Evolutionary conservation across 35 echinoderm and acorn worm genomes (phyloP).

Genomic region (Apostichopus japonicus): DNA sequence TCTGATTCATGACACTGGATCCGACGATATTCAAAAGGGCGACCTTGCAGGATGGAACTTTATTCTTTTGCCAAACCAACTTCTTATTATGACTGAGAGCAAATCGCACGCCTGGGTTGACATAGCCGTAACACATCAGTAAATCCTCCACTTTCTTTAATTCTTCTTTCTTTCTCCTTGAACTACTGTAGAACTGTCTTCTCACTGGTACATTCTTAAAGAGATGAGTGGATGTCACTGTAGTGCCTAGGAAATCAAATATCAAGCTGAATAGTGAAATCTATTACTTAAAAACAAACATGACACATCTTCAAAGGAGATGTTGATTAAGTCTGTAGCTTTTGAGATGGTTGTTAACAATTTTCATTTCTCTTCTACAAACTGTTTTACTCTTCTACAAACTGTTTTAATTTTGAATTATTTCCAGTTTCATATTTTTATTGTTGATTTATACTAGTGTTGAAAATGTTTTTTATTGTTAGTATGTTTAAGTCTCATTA

Average conservation of each 20-base stretch:
- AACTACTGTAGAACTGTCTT: conserved; percentile 91
- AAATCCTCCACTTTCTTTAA: conserved; percentile 86
- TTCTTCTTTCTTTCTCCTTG: conserved; percentile 79
- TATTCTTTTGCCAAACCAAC: conserved; percentile 87
- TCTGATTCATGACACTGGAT: conserved; percentile 76
- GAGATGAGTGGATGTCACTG: conserved; percentile 74
- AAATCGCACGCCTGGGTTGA: conserved; percentile 72
- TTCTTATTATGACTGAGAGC: conserved; percentile 89
- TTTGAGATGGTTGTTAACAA: too few relatives aligned
- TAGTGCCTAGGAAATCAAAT: conserved; percentile 66
- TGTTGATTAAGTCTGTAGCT: too few relatives aligned
- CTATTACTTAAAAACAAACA: too few relatives aligned
- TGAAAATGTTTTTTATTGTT: too few relatives aligned
- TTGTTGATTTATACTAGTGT: too few relatives aligned
- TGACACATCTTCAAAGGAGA: too few relatives aligned
- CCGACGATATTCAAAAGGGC: conserved; percentile 81
- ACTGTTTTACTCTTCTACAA: too few relatives aligned
- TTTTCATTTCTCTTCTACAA: too few relatives aligned
- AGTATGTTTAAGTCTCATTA: too few relatives aligned
- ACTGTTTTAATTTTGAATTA: too few relatives aligned
- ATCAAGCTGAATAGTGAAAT: too few relatives aligned
- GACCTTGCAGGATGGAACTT: conserved; percentile 62
- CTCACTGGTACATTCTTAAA: conserved; percentile 94
- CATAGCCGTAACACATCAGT: conserved; percentile 72
- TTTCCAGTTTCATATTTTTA: too few relatives aligned